Conservation (phyloP, 2,113 vertebrate genomes). For the Gavia stellata region DNA sequence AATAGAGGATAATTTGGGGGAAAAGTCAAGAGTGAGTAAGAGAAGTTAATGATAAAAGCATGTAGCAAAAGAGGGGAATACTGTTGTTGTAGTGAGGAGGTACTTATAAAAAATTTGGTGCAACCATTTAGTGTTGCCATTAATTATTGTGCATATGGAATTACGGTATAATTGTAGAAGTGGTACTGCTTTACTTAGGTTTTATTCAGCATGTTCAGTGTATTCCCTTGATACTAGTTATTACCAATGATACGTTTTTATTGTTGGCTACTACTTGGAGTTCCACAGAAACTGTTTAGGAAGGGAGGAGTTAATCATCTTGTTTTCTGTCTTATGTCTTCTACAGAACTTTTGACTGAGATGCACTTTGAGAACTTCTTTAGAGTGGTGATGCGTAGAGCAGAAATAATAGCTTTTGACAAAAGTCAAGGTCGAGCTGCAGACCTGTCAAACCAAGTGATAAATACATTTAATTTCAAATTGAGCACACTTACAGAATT, state of each 20-base stretch:
- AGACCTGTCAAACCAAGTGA: neutral
- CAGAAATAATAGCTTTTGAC: constrained; percentile 32
- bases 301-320: neutral
- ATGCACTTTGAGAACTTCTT: neutral
- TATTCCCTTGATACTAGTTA: neutral
- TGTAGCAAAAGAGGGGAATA: neutral
- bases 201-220: neutral
- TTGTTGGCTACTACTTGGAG: neutral
- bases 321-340: neutral
- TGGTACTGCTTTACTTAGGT: neutral
- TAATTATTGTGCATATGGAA: neutral
- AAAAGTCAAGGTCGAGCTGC: neutral
- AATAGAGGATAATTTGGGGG: neutral
- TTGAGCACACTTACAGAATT: neutral
- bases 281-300: neutral
- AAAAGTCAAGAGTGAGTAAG: neutral
- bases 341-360: neutral
- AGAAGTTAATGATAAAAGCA: neutral
- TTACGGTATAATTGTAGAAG: neutral
- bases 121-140: neutral
- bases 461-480: constrained; percentile 29
- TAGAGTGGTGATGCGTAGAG: neutral
- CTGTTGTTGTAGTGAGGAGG: neutral
- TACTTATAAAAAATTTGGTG: neutral
- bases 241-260: neutral